Conservation (phyloP, 2,888 invertebrate genomes). For the Chironomus tentans region DNA sequence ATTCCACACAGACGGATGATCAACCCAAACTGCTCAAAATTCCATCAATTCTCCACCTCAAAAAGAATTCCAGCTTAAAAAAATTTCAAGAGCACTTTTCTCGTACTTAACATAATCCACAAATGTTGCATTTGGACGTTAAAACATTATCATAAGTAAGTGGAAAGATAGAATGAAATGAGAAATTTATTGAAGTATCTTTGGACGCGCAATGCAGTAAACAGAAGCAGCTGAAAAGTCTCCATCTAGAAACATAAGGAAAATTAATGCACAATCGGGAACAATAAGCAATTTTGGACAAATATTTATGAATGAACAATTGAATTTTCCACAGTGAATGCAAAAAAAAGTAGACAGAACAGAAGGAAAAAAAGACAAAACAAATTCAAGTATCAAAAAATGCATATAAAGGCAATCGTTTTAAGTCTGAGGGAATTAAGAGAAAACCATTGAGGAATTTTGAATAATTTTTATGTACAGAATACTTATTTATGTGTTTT, state of each 20-base stretch:
- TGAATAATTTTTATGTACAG: slow-evolving; percentile 23
- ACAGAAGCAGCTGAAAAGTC: not conserved
- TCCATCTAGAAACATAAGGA: not conserved
- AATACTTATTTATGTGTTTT: slow-evolving; percentile 22
- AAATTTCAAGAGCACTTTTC: not conserved
- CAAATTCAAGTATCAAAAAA: not conserved
- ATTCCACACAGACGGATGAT: too few species aligned
- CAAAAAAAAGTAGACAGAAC: not conserved
- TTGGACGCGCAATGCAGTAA: not conserved
- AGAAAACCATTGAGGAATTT: slow-evolving; percentile 23
- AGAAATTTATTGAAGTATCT: not conserved
- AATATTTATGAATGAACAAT: slow-evolving; percentile 26
- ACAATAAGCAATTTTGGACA: slow-evolving; percentile 22
- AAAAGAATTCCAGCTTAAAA: not conserved
- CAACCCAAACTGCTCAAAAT: not conserved
- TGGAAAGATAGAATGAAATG: not conserved
- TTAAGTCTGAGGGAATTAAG: slow-evolving; percentile 10
- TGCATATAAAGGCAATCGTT: not conserved
- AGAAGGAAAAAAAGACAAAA: not conserved
- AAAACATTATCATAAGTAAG: slow-evolving; percentile 1
- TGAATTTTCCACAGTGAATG: not conserved
- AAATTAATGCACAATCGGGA: slow-evolving; percentile 9
- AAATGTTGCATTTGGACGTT: not conserved
- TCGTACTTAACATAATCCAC: not conserved
- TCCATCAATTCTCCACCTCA: not conserved